These are phyloP conservation scores for Characodon lateralis DNA, from an alignment of 2,797 vertebrate species.

Conservation along the genomic window DNA sequence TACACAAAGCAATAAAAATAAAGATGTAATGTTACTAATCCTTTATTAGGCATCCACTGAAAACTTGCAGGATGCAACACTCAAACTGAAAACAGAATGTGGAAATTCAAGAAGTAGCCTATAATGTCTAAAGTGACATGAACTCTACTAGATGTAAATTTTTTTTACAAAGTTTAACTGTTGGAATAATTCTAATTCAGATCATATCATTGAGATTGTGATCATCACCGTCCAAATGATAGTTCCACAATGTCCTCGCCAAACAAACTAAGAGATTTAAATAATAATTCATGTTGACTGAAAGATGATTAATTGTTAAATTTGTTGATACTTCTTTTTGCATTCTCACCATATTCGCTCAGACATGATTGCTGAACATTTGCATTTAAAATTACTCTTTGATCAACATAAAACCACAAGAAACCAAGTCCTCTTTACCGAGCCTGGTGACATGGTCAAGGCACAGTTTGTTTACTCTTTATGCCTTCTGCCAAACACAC, in stretches of 20 bases:
- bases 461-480: conserved; percentile 21
- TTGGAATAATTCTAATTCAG: background rate
- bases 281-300: background rate
- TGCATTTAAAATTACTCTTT: background rate
- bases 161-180: background rate
- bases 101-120: too few species aligned
- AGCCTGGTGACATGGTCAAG: conserved; percentile 11
- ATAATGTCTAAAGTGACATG: too few species aligned
- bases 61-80: background rate
- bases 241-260: background rate
- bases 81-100: too few species aligned
- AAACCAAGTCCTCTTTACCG: background rate
- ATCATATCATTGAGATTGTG: background rate
- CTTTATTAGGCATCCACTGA: background rate
- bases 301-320: background rate
- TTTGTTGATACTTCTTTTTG: background rate
- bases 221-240: background rate
- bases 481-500: conserved; percentile 30
- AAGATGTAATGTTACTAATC: too few species aligned
- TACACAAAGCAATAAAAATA: background rate
- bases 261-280: background rate
- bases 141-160: too few species aligned
- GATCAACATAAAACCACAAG: background rate
- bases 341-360: background rate
- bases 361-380: background rate